Percentiles rank a stretch among this genome's conserved stretches.
Conservation (phyloP, 1,140 invertebrate genomes). For the Stenopsyche tienmushanensis region DNA sequence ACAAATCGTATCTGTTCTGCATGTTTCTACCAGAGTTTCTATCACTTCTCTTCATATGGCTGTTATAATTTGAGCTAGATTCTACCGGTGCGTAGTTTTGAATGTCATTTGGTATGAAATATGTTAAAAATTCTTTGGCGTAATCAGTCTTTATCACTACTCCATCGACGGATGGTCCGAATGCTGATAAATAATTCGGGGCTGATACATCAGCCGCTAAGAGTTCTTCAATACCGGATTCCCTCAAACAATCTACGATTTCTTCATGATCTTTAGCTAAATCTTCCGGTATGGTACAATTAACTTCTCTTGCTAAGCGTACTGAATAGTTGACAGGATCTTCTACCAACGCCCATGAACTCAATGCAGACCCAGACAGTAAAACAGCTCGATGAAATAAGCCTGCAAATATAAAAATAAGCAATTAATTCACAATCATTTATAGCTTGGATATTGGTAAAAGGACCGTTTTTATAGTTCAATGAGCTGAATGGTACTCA, state of each 20-base stretch:
- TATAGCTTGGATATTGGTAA: no score
- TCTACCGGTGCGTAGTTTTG: slow-evolving; percentile 59
- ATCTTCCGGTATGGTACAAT: slow-evolving; percentile 82
- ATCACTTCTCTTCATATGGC: slow-evolving; percentile 57
- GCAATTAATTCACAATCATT: background rate
- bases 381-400: slow-evolving; percentile 89
- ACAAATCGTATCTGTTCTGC: slow-evolving; percentile 71
- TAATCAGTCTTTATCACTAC: slow-evolving; percentile 82
- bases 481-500: no score
- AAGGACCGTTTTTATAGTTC: no score
- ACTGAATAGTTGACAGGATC: slow-evolving; percentile 84
- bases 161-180: slow-evolving; percentile 83
- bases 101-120: slow-evolving; percentile 66
- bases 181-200: slow-evolving; percentile 81
- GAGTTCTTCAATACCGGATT: slow-evolving; percentile 74
- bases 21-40: slow-evolving; percentile 48
- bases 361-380: slow-evolving; percentile 89
- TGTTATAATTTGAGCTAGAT: slow-evolving; percentile 47
- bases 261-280: slow-evolving; percentile 74
- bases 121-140: slow-evolving; percentile 71
- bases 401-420: slow-evolving; percentile 51
- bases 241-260: slow-evolving; percentile 78
- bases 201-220: slow-evolving; percentile 76
- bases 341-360: slow-evolving; percentile 90
- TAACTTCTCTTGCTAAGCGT: slow-evolving; percentile 77